Conservation (phyloP, 2,888 invertebrate species). For the Acleris sparsana region DNA sequence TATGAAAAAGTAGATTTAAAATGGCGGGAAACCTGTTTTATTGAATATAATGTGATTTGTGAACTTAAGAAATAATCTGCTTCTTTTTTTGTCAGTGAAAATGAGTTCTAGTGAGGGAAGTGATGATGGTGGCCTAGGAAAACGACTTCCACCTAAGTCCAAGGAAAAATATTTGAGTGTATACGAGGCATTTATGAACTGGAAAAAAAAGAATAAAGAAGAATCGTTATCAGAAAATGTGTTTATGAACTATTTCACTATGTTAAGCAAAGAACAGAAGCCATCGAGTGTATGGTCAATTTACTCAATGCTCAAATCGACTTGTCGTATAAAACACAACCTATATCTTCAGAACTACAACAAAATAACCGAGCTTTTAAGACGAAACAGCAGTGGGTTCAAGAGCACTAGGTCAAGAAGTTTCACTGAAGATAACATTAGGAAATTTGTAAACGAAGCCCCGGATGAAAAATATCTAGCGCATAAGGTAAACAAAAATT, state of each 20-base stretch:
- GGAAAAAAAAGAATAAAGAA: slow-evolving; percentile 17
- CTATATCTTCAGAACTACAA: slow-evolving; percentile 4
- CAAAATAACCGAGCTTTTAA: slow-evolving; percentile 13
- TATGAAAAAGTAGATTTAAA: neutral
- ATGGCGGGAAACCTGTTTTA: neutral
- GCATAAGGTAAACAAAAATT: slow-evolving; percentile 13
- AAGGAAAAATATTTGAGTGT: slow-evolving; percentile 8
- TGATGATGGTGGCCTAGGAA: neutral
- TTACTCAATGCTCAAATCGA: slow-evolving; percentile 29
- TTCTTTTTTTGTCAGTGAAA: slow-evolving; percentile 6
- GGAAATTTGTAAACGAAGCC: slow-evolving; percentile 11
- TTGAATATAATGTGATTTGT: neutral
- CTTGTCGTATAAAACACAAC: slow-evolving; percentile 4
- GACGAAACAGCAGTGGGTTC: slow-evolving; percentile 2
- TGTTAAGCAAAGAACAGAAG: slow-evolving; percentile 8
- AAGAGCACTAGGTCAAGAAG: slow-evolving; percentile 10
- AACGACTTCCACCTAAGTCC: slow-evolving; percentile 13
- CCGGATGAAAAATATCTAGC: slow-evolving; percentile 16
- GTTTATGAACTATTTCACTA: slow-evolving; percentile 21
- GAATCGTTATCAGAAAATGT: slow-evolving; percentile 8
- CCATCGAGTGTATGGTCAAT: slow-evolving; percentile 20
- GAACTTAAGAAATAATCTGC: neutral
- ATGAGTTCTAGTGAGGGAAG: slow-evolving; percentile 23
- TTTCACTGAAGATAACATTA: slow-evolving; percentile 15
- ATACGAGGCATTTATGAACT: slow-evolving; percentile 23